phyloP scores from a whole-genome alignment of 2,113 vertebrate genomes.

The Oreotragus oreotragus region DNA sequence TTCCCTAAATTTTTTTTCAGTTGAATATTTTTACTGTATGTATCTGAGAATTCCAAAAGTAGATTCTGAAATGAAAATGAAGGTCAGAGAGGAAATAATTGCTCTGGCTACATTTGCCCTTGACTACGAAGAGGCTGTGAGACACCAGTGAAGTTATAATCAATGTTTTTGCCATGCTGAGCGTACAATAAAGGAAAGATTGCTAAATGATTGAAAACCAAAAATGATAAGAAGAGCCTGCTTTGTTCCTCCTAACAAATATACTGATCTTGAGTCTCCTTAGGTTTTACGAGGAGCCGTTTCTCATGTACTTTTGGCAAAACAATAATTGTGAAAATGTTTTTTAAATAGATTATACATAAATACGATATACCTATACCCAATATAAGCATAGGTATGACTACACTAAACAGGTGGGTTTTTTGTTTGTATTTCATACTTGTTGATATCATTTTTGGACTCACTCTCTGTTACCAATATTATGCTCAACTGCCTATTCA shows the following conservation, averaged over 20 bases:
- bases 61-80: conserved; percentile 37
- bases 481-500: conserved; percentile 47
- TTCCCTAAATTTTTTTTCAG: conserved; percentile 12
- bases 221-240: conserved; percentile 4
- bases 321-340: conserved; percentile 28
- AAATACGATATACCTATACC: conserved; percentile 27
- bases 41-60: conserved; percentile 36
- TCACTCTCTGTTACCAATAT: conserved; percentile 50
- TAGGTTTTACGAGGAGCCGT: conserved; percentile 11
- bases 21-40: conserved; percentile 37
- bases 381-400: background rate
- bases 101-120: conserved; percentile 7
- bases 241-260: background rate
- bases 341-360: conserved; percentile 37
- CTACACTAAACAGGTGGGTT: background rate
- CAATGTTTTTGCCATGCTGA: background rate
- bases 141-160: background rate
- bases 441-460: conserved; percentile 48
- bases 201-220: background rate
- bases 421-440: conserved; percentile 46
- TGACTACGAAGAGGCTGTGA: background rate
- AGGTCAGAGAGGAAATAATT: background rate
- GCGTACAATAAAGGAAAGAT: background rate
- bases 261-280: background rate
- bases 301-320: conserved; percentile 3